phyloP scores from a whole-genome alignment of 1,140 invertebrate species.

The Neuroterus valhalla region DNA sequence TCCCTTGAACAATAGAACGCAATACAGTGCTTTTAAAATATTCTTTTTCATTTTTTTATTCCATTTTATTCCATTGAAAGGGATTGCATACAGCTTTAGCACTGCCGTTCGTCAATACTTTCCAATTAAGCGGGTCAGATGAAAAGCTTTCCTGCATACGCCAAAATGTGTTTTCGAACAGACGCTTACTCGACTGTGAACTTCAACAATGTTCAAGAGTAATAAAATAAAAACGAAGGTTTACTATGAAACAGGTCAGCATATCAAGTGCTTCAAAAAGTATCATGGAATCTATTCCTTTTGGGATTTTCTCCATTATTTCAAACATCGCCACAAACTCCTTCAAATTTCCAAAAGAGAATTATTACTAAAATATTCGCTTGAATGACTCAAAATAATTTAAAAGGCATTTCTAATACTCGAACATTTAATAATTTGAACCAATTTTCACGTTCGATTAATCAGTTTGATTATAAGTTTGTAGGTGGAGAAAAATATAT shows the following conservation, averaged over 20 bases:
- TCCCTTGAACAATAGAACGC: neutral
- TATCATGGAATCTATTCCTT: neutral
- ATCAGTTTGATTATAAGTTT: too few species aligned
- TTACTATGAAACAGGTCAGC: conserved; percentile 17
- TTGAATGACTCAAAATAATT: too few species aligned
- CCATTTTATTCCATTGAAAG: too few species aligned
- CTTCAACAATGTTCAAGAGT: conserved; percentile 7
- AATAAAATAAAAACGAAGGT: conserved; percentile 26
- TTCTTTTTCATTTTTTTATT: too few species aligned
- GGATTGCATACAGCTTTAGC: neutral
- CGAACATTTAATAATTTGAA: too few species aligned
- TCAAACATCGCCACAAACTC: neutral
- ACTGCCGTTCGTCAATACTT: neutral
- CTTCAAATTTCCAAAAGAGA: neutral
- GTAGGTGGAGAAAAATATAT: neutral
- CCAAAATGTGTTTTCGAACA: conserved; percentile 9
- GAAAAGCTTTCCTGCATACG: conserved; percentile 1
- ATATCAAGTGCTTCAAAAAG: conserved; percentile 3
- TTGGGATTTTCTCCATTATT: neutral
- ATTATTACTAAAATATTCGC: too few species aligned
- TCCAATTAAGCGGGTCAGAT: conserved; percentile 18
- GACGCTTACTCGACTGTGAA: conserved; percentile 18
- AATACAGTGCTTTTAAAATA: conserved; percentile 16
- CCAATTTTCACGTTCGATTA: too few species aligned
- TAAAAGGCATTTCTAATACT: too few species aligned